Evolutionary conservation across 2,113 vertebrate genomes (phyloP).

Genomic region (Pantherophis guttatus): DNA sequence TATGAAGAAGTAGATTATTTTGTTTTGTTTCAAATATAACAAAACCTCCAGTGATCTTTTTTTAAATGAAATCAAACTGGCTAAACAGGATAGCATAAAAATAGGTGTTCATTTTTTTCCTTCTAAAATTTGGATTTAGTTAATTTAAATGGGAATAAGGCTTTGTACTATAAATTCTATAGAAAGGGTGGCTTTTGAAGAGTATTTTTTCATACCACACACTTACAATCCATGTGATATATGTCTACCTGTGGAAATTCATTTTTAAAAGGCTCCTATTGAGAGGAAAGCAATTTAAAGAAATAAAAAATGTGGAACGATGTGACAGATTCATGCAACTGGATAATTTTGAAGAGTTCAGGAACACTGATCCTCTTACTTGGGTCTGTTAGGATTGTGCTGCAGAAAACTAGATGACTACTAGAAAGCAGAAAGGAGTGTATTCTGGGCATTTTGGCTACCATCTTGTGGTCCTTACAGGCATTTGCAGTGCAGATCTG

Average conservation of each 20-base stretch:
- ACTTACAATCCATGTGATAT: not conserved
- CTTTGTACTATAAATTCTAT: too few species aligned
- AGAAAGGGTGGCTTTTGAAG: not conserved
- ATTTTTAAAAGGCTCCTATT: conserved; percentile 12
- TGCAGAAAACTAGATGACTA: not conserved
- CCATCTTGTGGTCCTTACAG: not conserved
- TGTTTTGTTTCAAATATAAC: too few species aligned
- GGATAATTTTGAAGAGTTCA: not conserved
- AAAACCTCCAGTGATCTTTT: too few species aligned
- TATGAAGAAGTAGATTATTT: too few species aligned
- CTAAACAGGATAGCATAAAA: too few species aligned
- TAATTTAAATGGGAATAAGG: too few species aligned
- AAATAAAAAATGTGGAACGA: conserved; percentile 15
- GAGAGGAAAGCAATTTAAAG: conserved; percentile 1
- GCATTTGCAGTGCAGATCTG: not conserved
- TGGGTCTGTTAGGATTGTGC: not conserved
- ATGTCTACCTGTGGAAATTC: not conserved
- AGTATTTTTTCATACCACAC: not conserved
- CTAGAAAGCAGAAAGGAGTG: not conserved
- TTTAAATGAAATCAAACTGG: too few species aligned
- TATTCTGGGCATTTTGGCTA: not conserved
- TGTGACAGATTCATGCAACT: not conserved
- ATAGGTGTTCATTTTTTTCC: too few species aligned
- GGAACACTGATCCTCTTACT: not conserved
- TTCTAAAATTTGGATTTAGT: too few species aligned